Evolutionary conservation across 2,888 invertebrate species (phyloP).

Genomic region (Augochlorella aurata): DNA sequence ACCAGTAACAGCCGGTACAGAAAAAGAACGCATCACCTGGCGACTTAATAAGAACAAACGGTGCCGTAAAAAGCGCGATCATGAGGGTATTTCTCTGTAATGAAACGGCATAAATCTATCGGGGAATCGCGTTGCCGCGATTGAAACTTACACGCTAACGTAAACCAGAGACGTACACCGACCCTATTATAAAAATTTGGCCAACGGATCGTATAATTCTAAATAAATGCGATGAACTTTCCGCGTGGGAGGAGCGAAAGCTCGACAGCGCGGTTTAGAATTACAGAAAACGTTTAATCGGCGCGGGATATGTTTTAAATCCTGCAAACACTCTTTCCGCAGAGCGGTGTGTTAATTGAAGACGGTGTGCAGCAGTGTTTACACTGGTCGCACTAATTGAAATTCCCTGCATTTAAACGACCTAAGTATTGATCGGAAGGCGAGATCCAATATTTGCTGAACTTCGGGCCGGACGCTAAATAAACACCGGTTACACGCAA

Average conservation of each 20-base stretch:
- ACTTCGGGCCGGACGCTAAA: background rate
- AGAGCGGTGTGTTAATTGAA: background rate
- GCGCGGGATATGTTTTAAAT: background rate
- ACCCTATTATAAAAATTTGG: too few relatives aligned
- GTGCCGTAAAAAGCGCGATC: background rate
- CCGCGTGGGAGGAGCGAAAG: too few relatives aligned
- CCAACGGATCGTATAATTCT: too few relatives aligned
- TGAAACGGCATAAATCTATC: constrained; percentile 19
- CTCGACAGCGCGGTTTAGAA: too few relatives aligned
- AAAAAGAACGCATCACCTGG: background rate
- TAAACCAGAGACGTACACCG: background rate
- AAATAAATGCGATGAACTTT: too few relatives aligned
- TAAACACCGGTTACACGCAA: constrained; percentile 1
- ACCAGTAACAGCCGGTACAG: background rate
- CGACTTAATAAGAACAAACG: constrained; percentile 31
- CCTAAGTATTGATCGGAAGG: background rate
- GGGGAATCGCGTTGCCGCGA: background rate
- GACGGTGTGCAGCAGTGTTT: background rate
- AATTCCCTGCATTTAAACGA: constrained; percentile 2
- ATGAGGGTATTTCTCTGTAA: constrained; percentile 10
- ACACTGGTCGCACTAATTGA: background rate
- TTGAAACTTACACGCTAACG: constrained; percentile 15
- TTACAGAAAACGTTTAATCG: too few relatives aligned
- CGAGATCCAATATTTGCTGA: constrained; percentile 13
- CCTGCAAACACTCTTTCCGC: background rate